Evolutionary conservation across 2,888 invertebrate genomes (phyloP).

Genomic region (Sisyra nigra): DNA sequence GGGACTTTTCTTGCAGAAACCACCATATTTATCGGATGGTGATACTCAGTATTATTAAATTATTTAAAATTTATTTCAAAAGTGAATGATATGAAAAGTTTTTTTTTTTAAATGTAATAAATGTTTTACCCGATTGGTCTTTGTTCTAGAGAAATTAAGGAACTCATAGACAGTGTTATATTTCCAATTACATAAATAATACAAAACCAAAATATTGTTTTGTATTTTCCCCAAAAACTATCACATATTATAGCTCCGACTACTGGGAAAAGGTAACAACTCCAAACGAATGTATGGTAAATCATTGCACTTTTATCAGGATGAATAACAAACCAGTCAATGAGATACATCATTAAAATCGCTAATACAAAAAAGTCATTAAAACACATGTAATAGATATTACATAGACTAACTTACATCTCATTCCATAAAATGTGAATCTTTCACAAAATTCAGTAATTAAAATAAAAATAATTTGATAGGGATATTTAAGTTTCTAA

Average conservation of each 20-base stretch:
- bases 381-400: too few species aligned
- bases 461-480: slow-evolving; percentile 81
- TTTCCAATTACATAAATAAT: slow-evolving; percentile 74
- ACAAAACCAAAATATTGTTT: slow-evolving; percentile 78
- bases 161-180: slow-evolving; percentile 52
- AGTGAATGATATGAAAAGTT: too few species aligned
- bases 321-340: slow-evolving; percentile 53
- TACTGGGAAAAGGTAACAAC: slow-evolving; percentile 79
- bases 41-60: too few species aligned
- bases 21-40: too few species aligned
- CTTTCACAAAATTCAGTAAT: slow-evolving; percentile 97
- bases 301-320: slow-evolving; percentile 67
- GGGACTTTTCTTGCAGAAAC: too few species aligned
- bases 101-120: too few species aligned
- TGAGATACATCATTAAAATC: slow-evolving; percentile 80
- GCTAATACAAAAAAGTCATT: slow-evolving; percentile 40
- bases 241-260: slow-evolving; percentile 90
- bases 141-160: slow-evolving; percentile 17
- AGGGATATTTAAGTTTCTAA: slow-evolving; percentile 45
- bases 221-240: slow-evolving; percentile 79
- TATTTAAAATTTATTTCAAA: too few species aligned
- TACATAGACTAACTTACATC: slow-evolving; percentile 55
- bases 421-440: slow-evolving; percentile 94
- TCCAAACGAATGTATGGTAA: slow-evolving; percentile 78
- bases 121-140: too few species aligned